A percentile compares a stretch with the other conserved stretches of the same genome.
Conservation (phyloP, 2,113 vertebrate genomes). For the Sorex fumeus region DNA sequence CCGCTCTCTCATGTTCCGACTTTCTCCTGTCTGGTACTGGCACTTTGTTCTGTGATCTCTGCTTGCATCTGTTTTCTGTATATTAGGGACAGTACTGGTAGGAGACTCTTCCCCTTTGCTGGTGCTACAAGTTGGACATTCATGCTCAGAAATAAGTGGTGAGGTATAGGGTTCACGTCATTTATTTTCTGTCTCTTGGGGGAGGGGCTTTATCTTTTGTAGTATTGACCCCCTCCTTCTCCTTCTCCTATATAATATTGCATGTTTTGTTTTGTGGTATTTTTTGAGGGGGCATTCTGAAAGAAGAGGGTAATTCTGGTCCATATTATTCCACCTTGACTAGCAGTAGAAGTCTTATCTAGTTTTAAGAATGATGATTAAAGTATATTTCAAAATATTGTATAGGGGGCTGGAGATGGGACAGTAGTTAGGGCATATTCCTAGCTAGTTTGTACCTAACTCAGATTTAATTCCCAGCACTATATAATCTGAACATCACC, state of each 20-base stretch:
- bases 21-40: not conserved
- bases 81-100: not conserved
- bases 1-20: not conserved
- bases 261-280: not conserved
- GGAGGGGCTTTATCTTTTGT: not conserved
- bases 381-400: not conserved
- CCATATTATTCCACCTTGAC: not conserved
- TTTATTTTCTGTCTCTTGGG: not conserved
- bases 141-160: not conserved
- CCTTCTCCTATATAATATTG: not conserved
- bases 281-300: not conserved
- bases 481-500: too few relatives aligned
- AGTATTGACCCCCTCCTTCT: too few relatives aligned
- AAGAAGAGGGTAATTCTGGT: conserved; percentile 33
- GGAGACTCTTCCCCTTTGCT: not conserved
- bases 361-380: conserved; percentile 31
- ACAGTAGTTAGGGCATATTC: too few relatives aligned
- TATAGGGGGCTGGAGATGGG: not conserved
- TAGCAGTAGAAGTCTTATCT: not conserved
- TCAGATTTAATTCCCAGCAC: too few relatives aligned
- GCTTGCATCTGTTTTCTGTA: not conserved
- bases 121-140: not conserved
- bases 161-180: not conserved
- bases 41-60: not conserved
- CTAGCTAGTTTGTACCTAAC: too few relatives aligned